phyloP scores from a whole-genome alignment of 2,113 vertebrate genomes.

The Eulemur macaco region DNA sequence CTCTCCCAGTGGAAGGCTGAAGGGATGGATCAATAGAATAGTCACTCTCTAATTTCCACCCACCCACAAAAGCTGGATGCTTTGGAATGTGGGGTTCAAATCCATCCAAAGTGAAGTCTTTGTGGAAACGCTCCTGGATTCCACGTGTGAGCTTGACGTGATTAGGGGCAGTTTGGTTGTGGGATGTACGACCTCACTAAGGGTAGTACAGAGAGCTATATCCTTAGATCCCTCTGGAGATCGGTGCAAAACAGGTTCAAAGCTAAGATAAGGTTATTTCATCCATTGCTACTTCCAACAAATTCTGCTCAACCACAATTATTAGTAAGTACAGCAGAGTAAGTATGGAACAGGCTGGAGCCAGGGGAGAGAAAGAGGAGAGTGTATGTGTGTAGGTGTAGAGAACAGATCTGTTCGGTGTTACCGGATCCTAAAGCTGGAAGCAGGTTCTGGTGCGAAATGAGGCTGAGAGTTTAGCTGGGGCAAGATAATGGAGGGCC shows the following conservation, averaged over 20 bases:
- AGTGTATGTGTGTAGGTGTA: too few species aligned
- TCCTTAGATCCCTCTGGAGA: neutral
- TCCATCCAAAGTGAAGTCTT: neutral
- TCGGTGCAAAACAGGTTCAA: neutral
- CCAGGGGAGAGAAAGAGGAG: neutral
- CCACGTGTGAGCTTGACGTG: neutral
- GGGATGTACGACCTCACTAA: neutral
- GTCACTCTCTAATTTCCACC: neutral
- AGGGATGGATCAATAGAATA: neutral
- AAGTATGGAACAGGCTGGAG: neutral
- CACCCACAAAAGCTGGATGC: neutral
- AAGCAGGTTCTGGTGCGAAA: constrained; percentile 1
- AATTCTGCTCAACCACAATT: neutral
- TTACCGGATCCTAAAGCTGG: neutral
- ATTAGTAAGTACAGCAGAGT: neutral
- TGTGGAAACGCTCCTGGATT: neutral
- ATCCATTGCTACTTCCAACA: neutral
- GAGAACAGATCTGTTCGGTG: neutral
- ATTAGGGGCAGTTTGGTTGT: neutral
- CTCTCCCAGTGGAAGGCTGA: neutral
- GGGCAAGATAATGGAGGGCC: neutral
- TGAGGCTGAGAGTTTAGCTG: neutral
- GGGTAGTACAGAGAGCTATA: neutral
- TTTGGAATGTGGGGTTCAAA: neutral
- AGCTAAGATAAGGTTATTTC: neutral